Evolutionary conservation across 2,888 invertebrate species (phyloP), one percentile per base, ranked within the genome.

Genomic region (Cataglyphis rosenhaueri): DNA sequence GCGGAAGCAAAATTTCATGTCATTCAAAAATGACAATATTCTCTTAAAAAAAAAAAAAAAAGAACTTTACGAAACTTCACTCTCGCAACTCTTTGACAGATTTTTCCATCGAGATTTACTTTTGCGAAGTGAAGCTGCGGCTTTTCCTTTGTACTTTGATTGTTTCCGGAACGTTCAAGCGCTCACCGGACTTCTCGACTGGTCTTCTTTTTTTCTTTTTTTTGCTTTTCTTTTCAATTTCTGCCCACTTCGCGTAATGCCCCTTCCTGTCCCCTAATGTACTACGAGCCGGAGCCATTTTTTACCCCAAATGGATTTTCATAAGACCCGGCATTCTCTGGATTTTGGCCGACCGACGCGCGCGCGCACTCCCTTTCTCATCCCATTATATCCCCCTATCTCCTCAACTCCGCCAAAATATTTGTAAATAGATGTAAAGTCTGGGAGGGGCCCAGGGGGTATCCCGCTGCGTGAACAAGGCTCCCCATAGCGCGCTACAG

Each of bases 391-490:
- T 82, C 85, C 48, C 76, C 86, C 87, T 74, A 82, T 90, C 89
- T 84, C 83, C 21, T 75, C 75, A 82, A 84, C 75, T 88, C 91
- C 91, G 93, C 92, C 93, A 93, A 94, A 94, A 94, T 94, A 92
- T 94, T 94, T 92, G 94, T 94, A 94, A 94, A 94, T 94, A 93
- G 92, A 92, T 92, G 91, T 91, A 92, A 91, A 93, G 89, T 92
- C 91, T 89, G 90, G 92, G 92, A 90, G 92, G 92, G 91, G 91
- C 91, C 83, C 84, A 78, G 65, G 86, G 89, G 88, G 85, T 89
- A 85, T 85, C 94, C 93, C 87, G 93, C 93, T 92, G 94, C 71
- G 92, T 88, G 91, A 92, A 92, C 92, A 92, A 89, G 94, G 90
- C 92, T 85, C 94, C 94, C 94, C 93, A 93, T 91, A 88, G 94